Evolutionary conservation across 2,113 vertebrate genomes (phyloP).

Genomic region (Chloebia gouldiae): DNA sequence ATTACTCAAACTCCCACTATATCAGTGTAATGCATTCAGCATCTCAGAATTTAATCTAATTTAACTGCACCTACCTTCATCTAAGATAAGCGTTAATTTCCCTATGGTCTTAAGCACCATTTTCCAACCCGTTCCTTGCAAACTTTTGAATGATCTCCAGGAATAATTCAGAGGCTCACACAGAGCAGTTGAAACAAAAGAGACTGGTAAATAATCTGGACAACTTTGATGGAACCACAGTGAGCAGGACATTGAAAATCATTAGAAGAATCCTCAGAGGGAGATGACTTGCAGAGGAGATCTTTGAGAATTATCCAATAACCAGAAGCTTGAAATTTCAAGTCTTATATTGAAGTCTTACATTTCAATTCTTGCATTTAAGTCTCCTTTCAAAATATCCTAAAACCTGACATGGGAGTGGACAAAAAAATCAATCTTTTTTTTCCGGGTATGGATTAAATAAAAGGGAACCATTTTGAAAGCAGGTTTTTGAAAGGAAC

Average conservation of each 20-base stretch:
- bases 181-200: neutral
- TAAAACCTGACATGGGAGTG: neutral
- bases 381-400: slow-evolving; percentile 1
- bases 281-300: neutral
- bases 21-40: slow-evolving; percentile 15
- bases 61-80: slow-evolving; percentile 9
- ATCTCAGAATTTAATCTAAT: slow-evolving; percentile 34
- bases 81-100: slow-evolving; percentile 44
- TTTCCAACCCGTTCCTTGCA: neutral
- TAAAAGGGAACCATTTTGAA: neutral
- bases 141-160: neutral
- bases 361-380: neutral
- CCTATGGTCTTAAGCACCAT: neutral
- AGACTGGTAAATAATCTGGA: neutral
- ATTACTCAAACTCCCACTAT: slow-evolving; percentile 17
- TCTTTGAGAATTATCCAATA: neutral
- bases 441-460: neutral
- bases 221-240: neutral
- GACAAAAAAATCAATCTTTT: neutral
- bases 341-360: neutral
- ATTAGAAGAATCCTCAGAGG: neutral
- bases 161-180: neutral
- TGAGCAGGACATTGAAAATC: neutral
- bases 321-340: neutral
- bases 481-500: neutral